Evolutionary conservation across 2,888 invertebrate genomes (phyloP), one percentile per base, ranked within the genome.

Genomic region (Camptogramma bilineatum): DNA sequence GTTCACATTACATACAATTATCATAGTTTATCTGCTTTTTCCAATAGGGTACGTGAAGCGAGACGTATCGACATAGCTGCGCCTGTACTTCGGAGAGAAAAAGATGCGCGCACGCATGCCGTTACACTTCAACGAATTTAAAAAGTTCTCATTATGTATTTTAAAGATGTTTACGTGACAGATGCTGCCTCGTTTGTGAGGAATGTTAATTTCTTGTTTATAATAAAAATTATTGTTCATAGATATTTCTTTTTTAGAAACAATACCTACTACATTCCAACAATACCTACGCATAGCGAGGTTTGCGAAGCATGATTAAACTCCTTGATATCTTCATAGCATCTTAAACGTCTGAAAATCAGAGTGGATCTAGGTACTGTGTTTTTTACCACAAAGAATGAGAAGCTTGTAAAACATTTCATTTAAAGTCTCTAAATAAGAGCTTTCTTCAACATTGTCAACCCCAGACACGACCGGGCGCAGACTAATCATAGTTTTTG

Each of bases 11-110:
- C 84, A 86, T 87, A 74, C 85, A 88, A 90, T 92, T 91, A 91
- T 88, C 87, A 90, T 89, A 89, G 77, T 90, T 88, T 89, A 90
- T 91, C 90, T 88, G 87, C 86, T 89, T 91, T 91, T 91, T 86
- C 89, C 88, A 89, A 91, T 90, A 84, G 84, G 82, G 72, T 88
- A 88, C 87, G 80, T 87, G 86, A 83, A 89, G 88, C 91, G 88
- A 80, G 80, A 87, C 87, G 87, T 85, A 86, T 88, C 85, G 85
- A 81, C 86, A 87, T 84, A 81, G 78, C 83, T 79, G 80, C 84
- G 83, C 80, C 79, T 82, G 83, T 83, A 72, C 79, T 75, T 69
- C 83, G 85, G 83, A 79, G 82, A 79, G 85, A 90, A 88, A 87
- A 87, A 88, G 75, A 75, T 76, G 79, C 77, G 72, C 75, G 69